These are phyloP conservation scores for Perizoma flavofasciatum DNA, from an alignment of 2,888 invertebrate species.

Conservation along the genomic window DNA sequence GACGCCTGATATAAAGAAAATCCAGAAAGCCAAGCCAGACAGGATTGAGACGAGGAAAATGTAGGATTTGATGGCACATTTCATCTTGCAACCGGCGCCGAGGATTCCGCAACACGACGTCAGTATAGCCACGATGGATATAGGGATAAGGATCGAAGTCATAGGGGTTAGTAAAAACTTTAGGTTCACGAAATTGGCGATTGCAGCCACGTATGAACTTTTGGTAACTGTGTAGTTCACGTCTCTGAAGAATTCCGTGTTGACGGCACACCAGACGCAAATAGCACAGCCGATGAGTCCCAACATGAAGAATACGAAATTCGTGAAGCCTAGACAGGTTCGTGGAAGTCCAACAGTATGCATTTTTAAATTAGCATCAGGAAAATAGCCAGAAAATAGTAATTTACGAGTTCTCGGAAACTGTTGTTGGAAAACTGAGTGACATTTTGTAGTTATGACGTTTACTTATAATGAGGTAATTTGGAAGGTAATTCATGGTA, in stretches of 20 bases:
- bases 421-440: slow-evolving; percentile 13
- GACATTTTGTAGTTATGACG: slow-evolving; percentile 4
- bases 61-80: slow-evolving; percentile 72
- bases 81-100: slow-evolving; percentile 68
- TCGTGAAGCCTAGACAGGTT: slow-evolving; percentile 73
- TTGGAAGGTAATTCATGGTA: no score
- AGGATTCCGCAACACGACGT: slow-evolving; percentile 74
- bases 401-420: slow-evolving; percentile 13
- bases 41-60: slow-evolving; percentile 63
- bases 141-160: slow-evolving; percentile 60
- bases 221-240: slow-evolving; percentile 72
- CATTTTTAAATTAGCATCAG: slow-evolving; percentile 49
- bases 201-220: slow-evolving; percentile 54
- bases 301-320: slow-evolving; percentile 62
- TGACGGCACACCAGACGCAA: slow-evolving; percentile 70
- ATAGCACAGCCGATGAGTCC: slow-evolving; percentile 56
- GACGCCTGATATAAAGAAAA: slow-evolving; percentile 65
- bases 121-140: slow-evolving; percentile 58
- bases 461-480: neutral
- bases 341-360: slow-evolving; percentile 68
- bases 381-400: neutral
- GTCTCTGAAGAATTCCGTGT: slow-evolving; percentile 69
- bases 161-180: slow-evolving; percentile 67
- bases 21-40: slow-evolving; percentile 57
- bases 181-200: slow-evolving; percentile 66